These are phyloP conservation scores for Heliconius hortense DNA, from an alignment of 2,888 invertebrate species.

Conservation along the genomic window DNA sequence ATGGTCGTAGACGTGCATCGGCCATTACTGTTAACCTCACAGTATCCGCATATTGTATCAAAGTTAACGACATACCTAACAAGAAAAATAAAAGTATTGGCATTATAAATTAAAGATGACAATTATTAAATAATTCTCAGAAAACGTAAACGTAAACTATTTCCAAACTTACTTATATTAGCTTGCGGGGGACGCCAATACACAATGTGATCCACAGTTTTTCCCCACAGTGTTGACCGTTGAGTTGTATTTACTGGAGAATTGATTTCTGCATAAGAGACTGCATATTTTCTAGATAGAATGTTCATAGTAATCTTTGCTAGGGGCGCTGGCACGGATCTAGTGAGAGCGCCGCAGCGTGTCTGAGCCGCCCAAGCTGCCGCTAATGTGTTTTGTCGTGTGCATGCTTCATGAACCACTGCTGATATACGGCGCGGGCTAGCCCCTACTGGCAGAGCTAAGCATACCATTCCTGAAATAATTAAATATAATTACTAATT, in stretches of 20 bases:
- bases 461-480: slow-evolving; percentile 84
- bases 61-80: slow-evolving; percentile 87
- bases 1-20: slow-evolving; percentile 86
- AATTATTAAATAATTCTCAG: background rate
- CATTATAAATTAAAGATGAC: background rate
- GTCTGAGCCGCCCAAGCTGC: slow-evolving; percentile 77
- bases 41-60: slow-evolving; percentile 85
- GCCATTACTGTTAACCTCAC: slow-evolving; percentile 87
- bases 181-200: slow-evolving; percentile 90
- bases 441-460: slow-evolving; percentile 82
- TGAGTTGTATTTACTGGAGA: slow-evolving; percentile 62
- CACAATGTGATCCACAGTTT: slow-evolving; percentile 83
- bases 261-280: slow-evolving; percentile 84
- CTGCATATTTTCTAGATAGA: slow-evolving; percentile 85
- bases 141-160: background rate
- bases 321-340: slow-evolving; percentile 83
- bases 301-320: slow-evolving; percentile 82
- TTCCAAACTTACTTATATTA: slow-evolving; percentile 84
- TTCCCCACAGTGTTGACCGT: slow-evolving; percentile 84
- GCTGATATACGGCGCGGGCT: slow-evolving; percentile 67
- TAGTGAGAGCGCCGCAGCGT: slow-evolving; percentile 81
- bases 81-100: background rate
- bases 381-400: slow-evolving; percentile 77
- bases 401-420: slow-evolving; percentile 60
- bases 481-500: background rate